Conservation (phyloP, 2,797 vertebrate genomes). For the Rhincodon typus region DNA sequence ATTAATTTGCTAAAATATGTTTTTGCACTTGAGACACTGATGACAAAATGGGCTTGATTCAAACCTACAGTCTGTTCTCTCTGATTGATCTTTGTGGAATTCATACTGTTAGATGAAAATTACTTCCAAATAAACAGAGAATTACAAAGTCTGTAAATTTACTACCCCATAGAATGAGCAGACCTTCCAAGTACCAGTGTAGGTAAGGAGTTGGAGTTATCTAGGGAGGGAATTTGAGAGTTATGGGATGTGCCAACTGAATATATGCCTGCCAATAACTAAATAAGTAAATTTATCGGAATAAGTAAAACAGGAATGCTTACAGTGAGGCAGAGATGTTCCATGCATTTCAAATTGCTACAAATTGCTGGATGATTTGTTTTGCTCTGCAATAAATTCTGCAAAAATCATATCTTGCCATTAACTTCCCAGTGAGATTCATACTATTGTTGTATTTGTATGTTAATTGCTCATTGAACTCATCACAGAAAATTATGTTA, state of each 20-base stretch:
- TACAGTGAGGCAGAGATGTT: too few relatives aligned
- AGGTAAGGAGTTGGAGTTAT: neutral
- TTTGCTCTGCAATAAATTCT: neutral
- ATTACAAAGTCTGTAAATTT: neutral
- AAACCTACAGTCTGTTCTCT: neutral
- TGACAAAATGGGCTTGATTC: neutral
- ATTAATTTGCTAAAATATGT: neutral
- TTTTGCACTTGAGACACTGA: neutral
- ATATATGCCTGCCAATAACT: too few relatives aligned
- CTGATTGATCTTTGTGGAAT: neutral
- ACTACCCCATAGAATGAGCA: too few relatives aligned
- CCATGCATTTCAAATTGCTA: too few relatives aligned
- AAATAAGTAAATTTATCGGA: too few relatives aligned
- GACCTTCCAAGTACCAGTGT: neutral
- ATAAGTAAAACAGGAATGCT: too few relatives aligned
- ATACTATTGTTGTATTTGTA: neutral
- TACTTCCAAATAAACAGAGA: neutral
- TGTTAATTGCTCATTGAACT: neutral
- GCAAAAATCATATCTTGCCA: neutral
- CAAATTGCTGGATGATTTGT: neutral
- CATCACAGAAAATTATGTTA: neutral
- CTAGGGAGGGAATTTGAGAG: neutral
- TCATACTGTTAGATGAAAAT: neutral
- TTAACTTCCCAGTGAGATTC: neutral
- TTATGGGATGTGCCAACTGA: too few relatives aligned